Percentiles rank a stretch among this genome's conserved stretches.
phyloP scores from a whole-genome alignment of 2,888 invertebrate species.

The Unio pictorum region DNA sequence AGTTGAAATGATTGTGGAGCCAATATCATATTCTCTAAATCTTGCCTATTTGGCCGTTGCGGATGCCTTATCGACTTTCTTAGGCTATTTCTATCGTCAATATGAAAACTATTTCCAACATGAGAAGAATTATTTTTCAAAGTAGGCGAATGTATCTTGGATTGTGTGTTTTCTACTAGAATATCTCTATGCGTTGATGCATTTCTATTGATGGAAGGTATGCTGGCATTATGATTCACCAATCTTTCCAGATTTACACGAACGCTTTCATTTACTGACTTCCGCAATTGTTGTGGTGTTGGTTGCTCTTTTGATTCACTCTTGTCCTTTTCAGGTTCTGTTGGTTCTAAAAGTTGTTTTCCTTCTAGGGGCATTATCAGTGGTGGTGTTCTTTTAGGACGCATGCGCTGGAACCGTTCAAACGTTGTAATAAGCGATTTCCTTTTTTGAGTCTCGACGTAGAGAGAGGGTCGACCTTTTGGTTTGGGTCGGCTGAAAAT shows the following conservation, averaged over 20 bases:
- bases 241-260: slow-evolving; percentile 48
- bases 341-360: slow-evolving; percentile 49
- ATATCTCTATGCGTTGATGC: slow-evolving; percentile 26
- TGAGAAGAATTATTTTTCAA: slow-evolving; percentile 29
- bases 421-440: slow-evolving; percentile 49
- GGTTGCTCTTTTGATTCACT: slow-evolving; percentile 4
- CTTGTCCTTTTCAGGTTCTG: slow-evolving; percentile 11
- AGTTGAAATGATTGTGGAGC: slow-evolving; percentile 34
- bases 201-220: slow-evolving; percentile 47
- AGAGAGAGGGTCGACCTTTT: slow-evolving; percentile 33
- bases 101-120: slow-evolving; percentile 1
- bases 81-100: slow-evolving; percentile 23
- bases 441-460: slow-evolving; percentile 23
- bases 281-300: slow-evolving; percentile 16
- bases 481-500: slow-evolving; percentile 31
- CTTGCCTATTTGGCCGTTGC: slow-evolving; percentile 23
- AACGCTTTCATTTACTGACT: slow-evolving; percentile 47
- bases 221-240: slow-evolving; percentile 39
- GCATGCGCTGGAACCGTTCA: slow-evolving; percentile 52
- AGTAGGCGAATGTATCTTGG: slow-evolving; percentile 16
- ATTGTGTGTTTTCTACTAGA: slow-evolving; percentile 39
- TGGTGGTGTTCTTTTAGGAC: slow-evolving; percentile 45
- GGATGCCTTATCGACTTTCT: slow-evolving; percentile 25
- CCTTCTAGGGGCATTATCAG: slow-evolving; percentile 53
- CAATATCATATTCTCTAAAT: slow-evolving; percentile 33